A percentile compares a stretch with the other conserved stretches of the same genome.
Conservation (phyloP, 2,113 vertebrate genomes). For the Hippocampus abdominalis region DNA sequence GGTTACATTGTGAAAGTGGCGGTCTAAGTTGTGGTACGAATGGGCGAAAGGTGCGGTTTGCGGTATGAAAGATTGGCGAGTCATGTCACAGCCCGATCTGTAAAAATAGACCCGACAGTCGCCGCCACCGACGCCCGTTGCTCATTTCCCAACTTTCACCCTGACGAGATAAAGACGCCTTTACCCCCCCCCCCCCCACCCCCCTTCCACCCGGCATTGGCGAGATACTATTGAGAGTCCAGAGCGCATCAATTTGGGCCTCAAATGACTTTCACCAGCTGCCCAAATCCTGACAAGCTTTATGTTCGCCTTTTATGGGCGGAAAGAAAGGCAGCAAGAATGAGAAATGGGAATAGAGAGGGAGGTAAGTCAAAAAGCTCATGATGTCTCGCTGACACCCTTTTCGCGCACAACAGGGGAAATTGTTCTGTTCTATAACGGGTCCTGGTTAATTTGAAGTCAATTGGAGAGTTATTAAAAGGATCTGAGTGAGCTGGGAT, state of each 20-base stretch:
- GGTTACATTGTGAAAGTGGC: not conserved
- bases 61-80: not conserved
- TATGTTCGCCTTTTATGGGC: slow-evolving; percentile 67
- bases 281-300: slow-evolving; percentile 70
- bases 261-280: slow-evolving; percentile 70
- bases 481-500: slow-evolving; percentile 66
- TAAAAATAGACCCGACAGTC: not conserved
- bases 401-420: slow-evolving; percentile 69
- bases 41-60: not conserved
- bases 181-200: slow-evolving; percentile 47
- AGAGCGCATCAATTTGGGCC: slow-evolving; percentile 62
- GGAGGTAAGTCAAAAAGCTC: slow-evolving; percentile 63
- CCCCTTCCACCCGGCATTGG: slow-evolving; percentile 35
- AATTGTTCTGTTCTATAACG: slow-evolving; percentile 71
- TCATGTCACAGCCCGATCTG: not conserved
- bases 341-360: slow-evolving; percentile 34
- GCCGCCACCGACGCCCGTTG: slow-evolving; percentile 13
- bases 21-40: not conserved
- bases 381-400: slow-evolving; percentile 70
- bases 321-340: slow-evolving; percentile 59
- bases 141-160: slow-evolving; percentile 53
- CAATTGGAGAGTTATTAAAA: slow-evolving; percentile 79
- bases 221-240: slow-evolving; percentile 65
- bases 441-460: slow-evolving; percentile 77
- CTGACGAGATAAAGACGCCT: slow-evolving; percentile 60